Conservation (phyloP, 2,888 invertebrate species). For the Oscheius sp. region DNA sequence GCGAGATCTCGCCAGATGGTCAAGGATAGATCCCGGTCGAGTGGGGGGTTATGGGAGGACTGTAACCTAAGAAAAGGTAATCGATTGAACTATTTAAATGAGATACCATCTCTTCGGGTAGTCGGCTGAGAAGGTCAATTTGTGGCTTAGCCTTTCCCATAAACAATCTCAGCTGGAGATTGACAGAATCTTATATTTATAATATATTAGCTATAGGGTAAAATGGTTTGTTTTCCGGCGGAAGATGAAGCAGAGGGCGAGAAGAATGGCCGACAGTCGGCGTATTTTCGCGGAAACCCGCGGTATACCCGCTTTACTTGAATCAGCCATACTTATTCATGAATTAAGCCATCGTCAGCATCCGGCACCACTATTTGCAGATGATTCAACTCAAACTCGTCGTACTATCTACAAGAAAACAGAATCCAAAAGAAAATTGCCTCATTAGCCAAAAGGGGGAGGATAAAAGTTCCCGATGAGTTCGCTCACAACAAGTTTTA, state of each 20-base stretch:
- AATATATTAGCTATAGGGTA: no score
- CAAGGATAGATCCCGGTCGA: background rate
- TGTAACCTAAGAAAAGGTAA: conserved; percentile 22
- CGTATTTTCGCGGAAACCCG: no score
- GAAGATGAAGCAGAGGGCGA: background rate
- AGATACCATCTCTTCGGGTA: conserved; percentile 27
- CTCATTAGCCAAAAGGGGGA: no score
- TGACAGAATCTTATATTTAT: no score
- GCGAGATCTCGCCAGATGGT: no score
- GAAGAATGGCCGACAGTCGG: background rate
- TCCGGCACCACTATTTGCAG: conserved; percentile 2
- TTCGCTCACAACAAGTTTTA: no score
- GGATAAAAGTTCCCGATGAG: no score
- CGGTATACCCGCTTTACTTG: background rate
- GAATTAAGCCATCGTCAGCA: conserved; percentile 16
- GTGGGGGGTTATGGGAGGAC: conserved; percentile 5
- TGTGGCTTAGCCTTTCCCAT: no score
- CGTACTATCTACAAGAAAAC: no score
- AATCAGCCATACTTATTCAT: background rate
- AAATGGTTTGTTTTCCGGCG: background rate
- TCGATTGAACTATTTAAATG: conserved; percentile 24
- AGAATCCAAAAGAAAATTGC: no score
- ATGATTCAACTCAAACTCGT: background rate
- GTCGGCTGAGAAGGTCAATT: background rate
- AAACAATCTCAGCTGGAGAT: no score